Evolutionary conservation across 37 sponge, comb jelly and placozoan species (phyloP).

Genomic region (Chondrilla cf. caribensis): DNA sequence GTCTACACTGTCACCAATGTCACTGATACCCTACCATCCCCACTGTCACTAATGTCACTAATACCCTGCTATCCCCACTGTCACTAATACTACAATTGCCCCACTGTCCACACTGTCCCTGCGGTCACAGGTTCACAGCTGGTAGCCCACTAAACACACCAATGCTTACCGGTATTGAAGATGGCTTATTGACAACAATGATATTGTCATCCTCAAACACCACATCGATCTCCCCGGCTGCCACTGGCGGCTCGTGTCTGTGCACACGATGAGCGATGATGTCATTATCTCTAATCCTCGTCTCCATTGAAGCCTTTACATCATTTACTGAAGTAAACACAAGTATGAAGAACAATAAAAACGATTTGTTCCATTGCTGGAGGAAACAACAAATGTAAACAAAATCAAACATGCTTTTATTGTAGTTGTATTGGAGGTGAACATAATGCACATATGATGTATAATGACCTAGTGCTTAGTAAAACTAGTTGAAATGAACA

Average conservation of each 20-base stretch:
- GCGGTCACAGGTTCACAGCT: constrained; percentile 92
- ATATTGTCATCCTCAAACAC: constrained; percentile 59
- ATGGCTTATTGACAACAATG: constrained; percentile 85
- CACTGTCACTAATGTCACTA: too few species aligned
- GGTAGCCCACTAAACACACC: constrained; percentile 61
- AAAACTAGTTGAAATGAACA: too few species aligned
- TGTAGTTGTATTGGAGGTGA: too few species aligned
- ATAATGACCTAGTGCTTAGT: too few species aligned
- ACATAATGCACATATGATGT: too few species aligned
- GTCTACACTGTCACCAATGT: too few species aligned
- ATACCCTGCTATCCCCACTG: too few species aligned
- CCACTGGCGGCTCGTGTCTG: constrained; percentile 92
- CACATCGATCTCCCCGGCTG: constrained; percentile 57
- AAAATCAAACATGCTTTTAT: neutral
- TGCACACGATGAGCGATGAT: constrained; percentile 74
- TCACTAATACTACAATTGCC: neutral
- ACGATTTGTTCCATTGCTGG: neutral
- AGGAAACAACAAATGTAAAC: neutral
- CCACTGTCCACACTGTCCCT: neutral
- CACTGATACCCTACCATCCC: too few species aligned
- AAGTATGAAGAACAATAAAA: neutral
- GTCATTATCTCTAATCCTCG: constrained; percentile 70
- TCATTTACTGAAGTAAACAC: constrained; percentile 49
- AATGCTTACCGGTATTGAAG: constrained; percentile 83
- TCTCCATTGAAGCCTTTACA: constrained; percentile 48